Evolutionary conservation across 2,888 invertebrate genomes (phyloP).

Genomic region (Itoplectis maculator): DNA sequence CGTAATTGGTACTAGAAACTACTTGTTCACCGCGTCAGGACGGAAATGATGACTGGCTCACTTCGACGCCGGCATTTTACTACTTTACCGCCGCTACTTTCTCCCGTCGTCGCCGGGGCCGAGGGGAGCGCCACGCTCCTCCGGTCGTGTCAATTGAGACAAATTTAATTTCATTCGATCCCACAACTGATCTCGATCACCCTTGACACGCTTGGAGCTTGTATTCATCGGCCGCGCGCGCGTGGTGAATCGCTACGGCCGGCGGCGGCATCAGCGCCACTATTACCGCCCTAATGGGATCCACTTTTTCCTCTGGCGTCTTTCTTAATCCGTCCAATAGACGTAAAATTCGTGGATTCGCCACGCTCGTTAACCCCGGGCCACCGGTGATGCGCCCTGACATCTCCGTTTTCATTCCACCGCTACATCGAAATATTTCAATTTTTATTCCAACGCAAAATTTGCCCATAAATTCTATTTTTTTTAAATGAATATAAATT

Average conservation of each 20-base stretch:
- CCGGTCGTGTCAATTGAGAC: conserved; percentile 69
- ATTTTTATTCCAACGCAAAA: too few species aligned
- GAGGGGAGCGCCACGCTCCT: conserved; percentile 45
- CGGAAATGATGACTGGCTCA: conserved; percentile 64
- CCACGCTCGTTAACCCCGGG: background rate
- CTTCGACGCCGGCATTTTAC: conserved; percentile 63
- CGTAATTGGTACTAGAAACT: conserved; percentile 10
- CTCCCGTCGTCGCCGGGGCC: conserved; percentile 48
- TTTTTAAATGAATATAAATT: too few species aligned
- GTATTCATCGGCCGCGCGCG: conserved; percentile 50
- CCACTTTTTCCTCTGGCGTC: conserved; percentile 29
- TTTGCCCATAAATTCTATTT: too few species aligned
- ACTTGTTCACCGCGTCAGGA: background rate
- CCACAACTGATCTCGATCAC: conserved; percentile 65
- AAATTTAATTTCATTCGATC: conserved; percentile 72
- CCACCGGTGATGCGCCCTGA: background rate
- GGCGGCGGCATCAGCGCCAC: conserved; percentile 26
- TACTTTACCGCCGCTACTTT: conserved; percentile 52
- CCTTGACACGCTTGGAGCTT: conserved; percentile 58
- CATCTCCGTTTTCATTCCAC: background rate
- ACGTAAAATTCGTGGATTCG: conserved; percentile 14
- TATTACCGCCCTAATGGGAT: conserved; percentile 37
- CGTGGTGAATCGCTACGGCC: conserved; percentile 54
- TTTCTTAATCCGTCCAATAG: background rate
- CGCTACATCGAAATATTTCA: background rate